A percentile compares a stretch with the other conserved stretches of the same genome.
Evolutionary conservation across 2,888 invertebrate species (phyloP).

Genomic region (Blomia tropicalis): DNA sequence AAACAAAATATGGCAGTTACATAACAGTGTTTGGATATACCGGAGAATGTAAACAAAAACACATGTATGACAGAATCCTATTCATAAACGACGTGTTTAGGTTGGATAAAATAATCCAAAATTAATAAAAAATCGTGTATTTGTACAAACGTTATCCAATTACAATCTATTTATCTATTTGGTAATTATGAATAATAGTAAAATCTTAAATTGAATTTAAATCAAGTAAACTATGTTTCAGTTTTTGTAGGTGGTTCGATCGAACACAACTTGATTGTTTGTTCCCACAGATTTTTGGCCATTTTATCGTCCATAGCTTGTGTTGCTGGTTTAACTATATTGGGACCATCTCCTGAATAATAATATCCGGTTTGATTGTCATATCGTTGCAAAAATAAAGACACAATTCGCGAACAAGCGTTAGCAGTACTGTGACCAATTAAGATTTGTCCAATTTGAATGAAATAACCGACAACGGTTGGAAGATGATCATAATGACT

Average conservation of each 20-base stretch:
- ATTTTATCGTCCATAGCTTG: background rate
- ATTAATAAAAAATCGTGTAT: no score
- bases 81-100: no score
- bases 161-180: no score
- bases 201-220: no score
- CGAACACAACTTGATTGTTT: background rate
- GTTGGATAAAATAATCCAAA: no score
- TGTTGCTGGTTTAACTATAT: background rate
- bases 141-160: no score
- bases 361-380: background rate
- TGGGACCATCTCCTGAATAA: background rate
- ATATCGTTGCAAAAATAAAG: background rate
- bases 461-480: background rate
- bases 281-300: background rate
- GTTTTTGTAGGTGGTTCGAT: background rate
- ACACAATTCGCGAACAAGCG: background rate
- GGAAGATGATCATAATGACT: background rate
- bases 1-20: no score
- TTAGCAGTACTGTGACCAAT: background rate
- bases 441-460: background rate
- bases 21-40: no score
- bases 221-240: no score
- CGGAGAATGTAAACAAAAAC: no score
- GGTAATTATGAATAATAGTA: no score
- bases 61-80: no score